phyloP scores from a whole-genome alignment of 1,140 invertebrate species.

The Brachionus manjavacas region DNA sequence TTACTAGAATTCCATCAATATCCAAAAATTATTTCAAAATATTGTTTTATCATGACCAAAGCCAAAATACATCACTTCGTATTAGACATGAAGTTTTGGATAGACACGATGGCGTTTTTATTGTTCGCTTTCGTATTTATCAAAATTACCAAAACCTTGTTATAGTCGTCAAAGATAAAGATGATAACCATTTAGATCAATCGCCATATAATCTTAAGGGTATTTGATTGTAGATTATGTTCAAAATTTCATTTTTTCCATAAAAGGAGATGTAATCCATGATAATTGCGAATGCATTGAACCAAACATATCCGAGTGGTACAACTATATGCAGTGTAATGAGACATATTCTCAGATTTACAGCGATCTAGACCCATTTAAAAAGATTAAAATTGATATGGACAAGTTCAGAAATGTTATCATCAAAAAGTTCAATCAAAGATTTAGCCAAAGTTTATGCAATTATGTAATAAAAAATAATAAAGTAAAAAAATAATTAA shows the following conservation, averaged over 20 bases:
- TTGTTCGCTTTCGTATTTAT: conserved; percentile 75
- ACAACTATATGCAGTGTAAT: conserved; percentile 67
- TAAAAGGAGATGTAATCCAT: conserved; percentile 67
- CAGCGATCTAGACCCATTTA: conserved; percentile 69
- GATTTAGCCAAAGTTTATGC: conserved; percentile 76
- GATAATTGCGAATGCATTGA: conserved; percentile 80
- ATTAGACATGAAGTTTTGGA: conserved; percentile 68
- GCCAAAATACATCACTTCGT: conserved; percentile 45
- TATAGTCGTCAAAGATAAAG: conserved; percentile 67
- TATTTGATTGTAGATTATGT: conserved; percentile 48
- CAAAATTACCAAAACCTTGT: conserved; percentile 65
- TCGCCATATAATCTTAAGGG: conserved; percentile 67
- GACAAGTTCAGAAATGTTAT: conserved; percentile 65
- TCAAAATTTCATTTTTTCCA: neutral
- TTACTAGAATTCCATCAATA: conserved; percentile 20
- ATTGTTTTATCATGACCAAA: conserved; percentile 47
- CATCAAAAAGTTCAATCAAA: conserved; percentile 65
- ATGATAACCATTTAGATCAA: conserved; percentile 64
- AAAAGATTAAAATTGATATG: conserved; percentile 65
- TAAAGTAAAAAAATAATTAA: conserved; percentile 60
- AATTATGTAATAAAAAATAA: conserved; percentile 83
- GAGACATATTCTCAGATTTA: conserved; percentile 67
- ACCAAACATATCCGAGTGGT: conserved; percentile 64
- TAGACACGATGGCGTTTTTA: conserved; percentile 75
- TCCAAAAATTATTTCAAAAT: conserved; percentile 44